Percentiles rank a stretch among this genome's conserved stretches.
These are phyloP conservation scores for Amphipyra berbera DNA, from an alignment of 2,888 invertebrate genomes.

Conservation along the genomic window DNA sequence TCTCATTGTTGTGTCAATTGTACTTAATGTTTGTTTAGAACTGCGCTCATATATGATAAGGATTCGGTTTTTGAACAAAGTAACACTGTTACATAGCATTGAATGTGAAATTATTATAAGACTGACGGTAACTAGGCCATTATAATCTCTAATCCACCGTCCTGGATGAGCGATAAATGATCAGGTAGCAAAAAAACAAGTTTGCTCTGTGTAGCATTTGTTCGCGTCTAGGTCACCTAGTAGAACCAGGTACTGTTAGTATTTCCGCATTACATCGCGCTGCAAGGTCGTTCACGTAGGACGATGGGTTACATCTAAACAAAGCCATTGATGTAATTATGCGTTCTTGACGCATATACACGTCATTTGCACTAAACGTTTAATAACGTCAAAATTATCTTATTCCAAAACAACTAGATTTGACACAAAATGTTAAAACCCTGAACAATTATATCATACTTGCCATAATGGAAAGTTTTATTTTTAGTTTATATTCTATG, in stretches of 20 bases:
- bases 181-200: not conserved
- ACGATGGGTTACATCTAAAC: conserved; percentile 1
- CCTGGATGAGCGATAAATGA: conserved; percentile 9
- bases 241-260: conserved; percentile 1
- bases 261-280: conserved; percentile 4
- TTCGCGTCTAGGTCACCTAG: not conserved
- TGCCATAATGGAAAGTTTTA: conserved; percentile 68
- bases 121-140: conserved; percentile 68
- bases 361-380: conserved; percentile 2
- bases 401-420: conserved; percentile 21
- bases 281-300: conserved; percentile 5
- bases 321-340: not conserved
- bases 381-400: conserved; percentile 33
- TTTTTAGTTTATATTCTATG: conserved; percentile 58
- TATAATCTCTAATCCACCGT: conserved; percentile 21
- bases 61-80: conserved; percentile 64
- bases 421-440: conserved; percentile 56
- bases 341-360: conserved; percentile 4
- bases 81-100: conserved; percentile 53
- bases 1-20: conserved; percentile 58
- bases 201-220: no score
- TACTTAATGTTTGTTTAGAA: conserved; percentile 69
- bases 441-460: conserved; percentile 67
- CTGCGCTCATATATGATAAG: conserved; percentile 59
- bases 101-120: conserved; percentile 67